phyloP scores from a whole-genome alignment of 2,888 invertebrate genomes.

The Syrphus vitripennis region DNA sequence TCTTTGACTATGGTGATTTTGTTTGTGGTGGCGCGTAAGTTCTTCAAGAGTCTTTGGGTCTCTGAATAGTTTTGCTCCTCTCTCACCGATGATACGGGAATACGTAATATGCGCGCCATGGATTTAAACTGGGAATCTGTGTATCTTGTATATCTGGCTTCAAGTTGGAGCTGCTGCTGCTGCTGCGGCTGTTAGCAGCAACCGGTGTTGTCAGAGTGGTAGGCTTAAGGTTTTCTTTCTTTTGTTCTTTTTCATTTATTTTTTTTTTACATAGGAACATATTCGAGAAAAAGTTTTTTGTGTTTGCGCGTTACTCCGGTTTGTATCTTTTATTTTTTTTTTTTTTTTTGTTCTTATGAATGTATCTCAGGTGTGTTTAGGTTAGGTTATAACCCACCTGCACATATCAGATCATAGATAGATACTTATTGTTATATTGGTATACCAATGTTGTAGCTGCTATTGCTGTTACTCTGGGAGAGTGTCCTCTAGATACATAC shows the following conservation, averaged over 20 bases:
- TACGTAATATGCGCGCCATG: conserved; percentile 66
- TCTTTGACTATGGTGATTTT: conserved; percentile 57
- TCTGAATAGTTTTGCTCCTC: conserved; percentile 25
- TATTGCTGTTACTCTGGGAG: neutral
- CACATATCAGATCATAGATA: conserved; percentile 70
- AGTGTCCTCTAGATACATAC: conserved; percentile 79
- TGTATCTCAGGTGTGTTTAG: conserved; percentile 70
- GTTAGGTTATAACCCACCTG: conserved; percentile 69
- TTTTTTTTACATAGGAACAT: neutral
- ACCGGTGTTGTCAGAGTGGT: conserved; percentile 65
- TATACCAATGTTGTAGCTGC: conserved; percentile 48
- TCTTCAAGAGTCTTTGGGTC: conserved; percentile 51
- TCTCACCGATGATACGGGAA: conserved; percentile 52
- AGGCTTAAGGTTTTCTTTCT: conserved; percentile 58
- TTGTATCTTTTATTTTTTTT: conserved; percentile 31
- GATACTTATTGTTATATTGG: conserved; percentile 70
- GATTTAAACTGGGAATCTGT: conserved; percentile 62
- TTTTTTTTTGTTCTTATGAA: conserved; percentile 50
- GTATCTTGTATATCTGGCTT: conserved; percentile 48
- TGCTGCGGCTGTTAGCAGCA: conserved; percentile 37
- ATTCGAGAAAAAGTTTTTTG: conserved; percentile 57
- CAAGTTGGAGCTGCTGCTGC: conserved; percentile 24
- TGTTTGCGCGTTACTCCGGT: conserved; percentile 66
- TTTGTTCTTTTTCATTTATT: conserved; percentile 11
- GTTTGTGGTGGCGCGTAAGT: conserved; percentile 68